phyloP scores from a whole-genome alignment of 1,140 invertebrate genomes.

The Lysiphlebus fabarum region DNA sequence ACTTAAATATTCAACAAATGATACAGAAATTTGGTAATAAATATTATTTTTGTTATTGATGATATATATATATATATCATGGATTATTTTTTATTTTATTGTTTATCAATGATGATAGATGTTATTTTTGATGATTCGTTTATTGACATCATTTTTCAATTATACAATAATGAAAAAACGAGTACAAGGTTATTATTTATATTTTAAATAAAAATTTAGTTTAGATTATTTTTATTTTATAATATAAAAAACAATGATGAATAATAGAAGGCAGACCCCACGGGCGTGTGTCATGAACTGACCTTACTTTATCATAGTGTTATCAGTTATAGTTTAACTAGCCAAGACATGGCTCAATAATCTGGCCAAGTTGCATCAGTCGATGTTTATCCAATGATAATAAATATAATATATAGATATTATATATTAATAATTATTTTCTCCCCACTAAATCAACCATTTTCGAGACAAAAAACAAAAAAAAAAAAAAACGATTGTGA shows the following conservation, averaged over 20 bases:
- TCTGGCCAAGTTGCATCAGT: conserved; percentile 48
- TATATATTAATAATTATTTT: conserved; percentile 1
- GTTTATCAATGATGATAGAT: no score
- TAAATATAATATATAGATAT: conserved; percentile 28
- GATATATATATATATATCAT: background rate
- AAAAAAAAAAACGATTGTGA: no score
- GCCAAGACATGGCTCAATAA: conserved; percentile 43
- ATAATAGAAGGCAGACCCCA: conserved; percentile 38
- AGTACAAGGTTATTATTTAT: no score
- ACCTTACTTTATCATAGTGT: conserved; percentile 30
- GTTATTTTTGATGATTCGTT: no score
- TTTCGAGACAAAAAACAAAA: no score
- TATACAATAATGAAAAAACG: no score
- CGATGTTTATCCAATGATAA: conserved; percentile 45
- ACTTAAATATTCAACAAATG: conserved; percentile 59
- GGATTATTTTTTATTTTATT: background rate
- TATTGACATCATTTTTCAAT: no score
- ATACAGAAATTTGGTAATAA: conserved; percentile 73
- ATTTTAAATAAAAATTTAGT: no score
- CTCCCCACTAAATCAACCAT: no score
- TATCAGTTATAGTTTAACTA: conserved; percentile 40
- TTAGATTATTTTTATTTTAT: no score
- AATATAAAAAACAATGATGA: no score
- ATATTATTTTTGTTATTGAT: background rate
- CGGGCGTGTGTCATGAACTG: conserved; percentile 27